Evolutionary conservation across 2,888 invertebrate species (phyloP).

Genomic region (Aethes cnicana): DNA sequence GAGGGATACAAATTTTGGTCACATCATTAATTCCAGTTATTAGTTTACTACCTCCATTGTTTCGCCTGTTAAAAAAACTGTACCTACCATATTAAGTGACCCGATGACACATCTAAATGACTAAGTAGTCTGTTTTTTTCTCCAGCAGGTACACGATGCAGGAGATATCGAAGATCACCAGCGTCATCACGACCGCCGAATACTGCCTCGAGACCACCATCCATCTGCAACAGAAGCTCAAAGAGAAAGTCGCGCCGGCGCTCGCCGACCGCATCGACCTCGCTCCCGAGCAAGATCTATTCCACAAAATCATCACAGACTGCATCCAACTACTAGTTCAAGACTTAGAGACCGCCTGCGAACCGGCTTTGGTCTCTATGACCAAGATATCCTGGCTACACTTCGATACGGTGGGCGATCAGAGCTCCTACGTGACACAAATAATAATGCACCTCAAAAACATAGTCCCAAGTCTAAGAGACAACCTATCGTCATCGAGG

Average conservation of each 20-base stretch:
- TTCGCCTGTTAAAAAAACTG: no score
- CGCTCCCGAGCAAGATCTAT: conserved; percentile 91
- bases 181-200: conserved; percentile 97
- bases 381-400: conserved; percentile 96
- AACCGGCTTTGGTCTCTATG: conserved; percentile 95
- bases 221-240: conserved; percentile 95
- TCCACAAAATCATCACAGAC: conserved; percentile 91
- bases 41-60: no score
- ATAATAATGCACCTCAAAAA: conserved; percentile 93
- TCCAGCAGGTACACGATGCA: conserved; percentile 81
- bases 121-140: no score
- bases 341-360: conserved; percentile 96
- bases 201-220: conserved; percentile 99
- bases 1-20: no score
- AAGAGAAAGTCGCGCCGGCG: conserved; percentile 90
- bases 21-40: no score
- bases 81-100: no score
- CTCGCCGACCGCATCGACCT: conserved; percentile 91
- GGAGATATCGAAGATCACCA: conserved; percentile 85
- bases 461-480: conserved; percentile 93
- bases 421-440: conserved; percentile 96
- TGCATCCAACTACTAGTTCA: conserved; percentile 95
- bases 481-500: conserved; percentile 93
- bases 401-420: conserved; percentile 97
- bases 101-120: no score